These are phyloP conservation scores for Crenichthys baileyi DNA, from an alignment of 2,797 vertebrate genomes.

Conservation along the genomic window DNA sequence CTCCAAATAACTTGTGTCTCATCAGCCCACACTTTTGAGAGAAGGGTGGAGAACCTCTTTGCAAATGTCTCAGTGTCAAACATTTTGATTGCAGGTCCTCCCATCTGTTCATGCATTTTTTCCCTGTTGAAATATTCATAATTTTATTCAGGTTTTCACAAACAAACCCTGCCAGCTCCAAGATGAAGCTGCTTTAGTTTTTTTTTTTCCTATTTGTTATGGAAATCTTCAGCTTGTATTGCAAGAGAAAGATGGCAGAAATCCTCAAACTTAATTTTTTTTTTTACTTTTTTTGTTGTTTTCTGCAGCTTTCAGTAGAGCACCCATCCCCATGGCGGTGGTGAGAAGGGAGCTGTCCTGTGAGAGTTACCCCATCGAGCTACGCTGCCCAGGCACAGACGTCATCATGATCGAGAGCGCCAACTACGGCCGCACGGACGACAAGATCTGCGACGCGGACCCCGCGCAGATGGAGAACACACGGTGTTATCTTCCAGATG, in stretches of 20 bases:
- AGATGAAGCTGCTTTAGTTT: slow-evolving; percentile 15
- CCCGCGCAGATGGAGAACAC: slow-evolving; percentile 99
- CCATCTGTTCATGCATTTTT: slow-evolving; percentile 33
- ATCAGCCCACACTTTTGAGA: slow-evolving; percentile 51
- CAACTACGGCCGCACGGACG: slow-evolving; percentile 98
- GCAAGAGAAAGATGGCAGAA: neutral
- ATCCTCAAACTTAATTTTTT: neutral
- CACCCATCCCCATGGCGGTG: slow-evolving; percentile 97
- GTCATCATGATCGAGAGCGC: slow-evolving; percentile 99
- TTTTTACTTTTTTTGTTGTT: neutral
- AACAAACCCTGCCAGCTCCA: neutral
- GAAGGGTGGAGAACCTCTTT: slow-evolving; percentile 47
- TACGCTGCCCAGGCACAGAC: slow-evolving; percentile 97
- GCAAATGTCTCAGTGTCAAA: slow-evolving; percentile 48
- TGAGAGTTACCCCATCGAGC: slow-evolving; percentile 98
- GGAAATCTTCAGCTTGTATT: neutral
- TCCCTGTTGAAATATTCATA: slow-evolving; percentile 17
- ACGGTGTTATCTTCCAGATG: slow-evolving; percentile 97
- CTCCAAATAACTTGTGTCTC: slow-evolving; percentile 47
- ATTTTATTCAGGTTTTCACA: slow-evolving; percentile 7
- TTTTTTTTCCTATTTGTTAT: slow-evolving; percentile 2
- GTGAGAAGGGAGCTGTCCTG: slow-evolving; percentile 97
- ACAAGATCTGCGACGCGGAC: slow-evolving; percentile 99
- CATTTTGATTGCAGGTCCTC: slow-evolving; percentile 56
- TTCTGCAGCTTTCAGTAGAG: slow-evolving; percentile 90